Base-by-base conservation (phyloP, 2,113 vertebrate species). In the Pachypanchax playfairii region DNA sequence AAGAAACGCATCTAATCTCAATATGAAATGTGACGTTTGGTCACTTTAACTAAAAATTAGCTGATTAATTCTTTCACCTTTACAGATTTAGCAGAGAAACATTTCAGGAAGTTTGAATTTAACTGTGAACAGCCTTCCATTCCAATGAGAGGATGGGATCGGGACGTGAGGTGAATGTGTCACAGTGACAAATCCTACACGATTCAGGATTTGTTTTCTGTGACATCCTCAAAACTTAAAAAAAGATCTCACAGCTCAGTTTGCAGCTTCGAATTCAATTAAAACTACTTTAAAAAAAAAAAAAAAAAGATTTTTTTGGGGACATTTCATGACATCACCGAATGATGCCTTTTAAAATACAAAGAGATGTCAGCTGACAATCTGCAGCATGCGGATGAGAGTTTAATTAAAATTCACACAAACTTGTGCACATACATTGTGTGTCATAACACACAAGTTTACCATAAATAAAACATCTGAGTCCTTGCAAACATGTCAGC, bases 401-500 rank as follows among this genome's bases (percentile, higher is more conserved):
- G 56, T 39, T 28, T 26, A n/a, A 46, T 52, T 22, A 52, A 52
- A 14, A 44, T 13, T 17, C 20, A 51, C 12, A 35, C n/a, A 22
- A 36, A 51, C 43, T 17, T 5, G 11, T 44, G 20, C 48, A 46
- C 47, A 56, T 41, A 70, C 57, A 46, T 59, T 47, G 36, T 62
- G 11, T 65, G 57, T 78, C 68, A 49, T 53, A 43, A n/a, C 51
- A 47, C 13, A 53, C 24, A 52, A 51, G 63, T 20, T 58, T 31
- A 42, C 50, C 49, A 82, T 82, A 61, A 85, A 86, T 82, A 85
- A 87, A 77, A 69, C 11, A 86, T 77, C 44, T 21, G 65, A 65
- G 49, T 58, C 39, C 56, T 36, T 72, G 46, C 56, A 43, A 67
- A 63, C 28, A 67, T 63, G 51, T 46, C 2, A 15, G 22, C 47